phyloP scores from a whole-genome alignment of 92 coral and sea anemone genomes.

The Paragorgia papillata region DNA sequence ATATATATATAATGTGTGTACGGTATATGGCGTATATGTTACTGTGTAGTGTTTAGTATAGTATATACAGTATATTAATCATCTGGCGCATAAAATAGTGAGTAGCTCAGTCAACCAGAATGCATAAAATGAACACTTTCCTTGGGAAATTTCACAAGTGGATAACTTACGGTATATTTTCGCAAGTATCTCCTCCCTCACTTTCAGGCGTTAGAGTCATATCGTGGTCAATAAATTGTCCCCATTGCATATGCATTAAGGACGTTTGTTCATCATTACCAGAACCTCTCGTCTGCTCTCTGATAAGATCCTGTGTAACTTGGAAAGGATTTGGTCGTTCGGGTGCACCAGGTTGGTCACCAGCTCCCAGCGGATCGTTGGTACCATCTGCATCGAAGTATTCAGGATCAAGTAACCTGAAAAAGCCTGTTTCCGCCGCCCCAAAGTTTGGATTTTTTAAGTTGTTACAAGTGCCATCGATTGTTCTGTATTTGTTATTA shows the following conservation, averaged over 20 bases:
- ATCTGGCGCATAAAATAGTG: too few species aligned
- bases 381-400: conserved; percentile 77
- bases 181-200: conserved; percentile 63
- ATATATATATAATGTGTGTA: too few species aligned
- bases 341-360: conserved; percentile 85
- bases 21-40: too few species aligned
- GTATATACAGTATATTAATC: too few species aligned
- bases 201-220: conserved; percentile 91
- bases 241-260: conserved; percentile 97
- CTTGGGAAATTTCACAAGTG: too few species aligned
- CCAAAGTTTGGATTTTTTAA: conserved; percentile 2
- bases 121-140: too few species aligned
- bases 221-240: conserved; percentile 92
- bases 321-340: conserved; percentile 74
- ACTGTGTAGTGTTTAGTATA: too few species aligned
- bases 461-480: conserved; percentile 37
- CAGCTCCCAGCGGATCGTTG: conserved; percentile 90
- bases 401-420: conserved; percentile 47
- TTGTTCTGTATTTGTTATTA: conserved; percentile 6
- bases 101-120: too few species aligned
- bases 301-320: conserved; percentile 67
- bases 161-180: too few species aligned
- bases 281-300: conserved; percentile 47
- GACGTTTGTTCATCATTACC: conserved; percentile 47
- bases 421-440: conserved; percentile 32